Conservation (phyloP, 2,113 vertebrate species). For the Aegithalos caudatus region DNA sequence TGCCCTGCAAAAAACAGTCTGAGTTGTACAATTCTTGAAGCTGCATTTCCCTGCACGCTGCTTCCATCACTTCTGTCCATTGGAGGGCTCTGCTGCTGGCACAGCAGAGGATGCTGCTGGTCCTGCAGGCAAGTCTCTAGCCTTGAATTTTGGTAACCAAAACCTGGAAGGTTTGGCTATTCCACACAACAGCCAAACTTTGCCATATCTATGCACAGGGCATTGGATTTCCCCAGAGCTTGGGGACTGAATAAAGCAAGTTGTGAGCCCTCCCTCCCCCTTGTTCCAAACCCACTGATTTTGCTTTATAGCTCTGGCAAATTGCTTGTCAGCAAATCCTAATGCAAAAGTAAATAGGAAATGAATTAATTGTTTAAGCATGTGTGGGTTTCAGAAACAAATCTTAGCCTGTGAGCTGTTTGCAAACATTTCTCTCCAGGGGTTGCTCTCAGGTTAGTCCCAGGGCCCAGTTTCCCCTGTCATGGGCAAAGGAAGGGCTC, state of each 20-base stretch:
- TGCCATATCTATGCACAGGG: not conserved
- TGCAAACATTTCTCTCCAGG: not conserved
- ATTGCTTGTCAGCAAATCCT: conserved; percentile 4
- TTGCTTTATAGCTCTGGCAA: not conserved
- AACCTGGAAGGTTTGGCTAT: not conserved
- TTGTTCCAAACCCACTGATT: not conserved
- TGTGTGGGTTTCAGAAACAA: not conserved
- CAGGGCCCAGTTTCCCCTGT: not conserved
- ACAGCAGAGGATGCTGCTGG: not conserved
- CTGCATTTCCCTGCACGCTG: not conserved
- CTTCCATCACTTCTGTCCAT: not conserved
- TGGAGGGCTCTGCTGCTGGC: not conserved
- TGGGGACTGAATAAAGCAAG: not conserved
- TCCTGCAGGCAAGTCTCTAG: not conserved
- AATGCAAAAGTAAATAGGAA: not conserved
- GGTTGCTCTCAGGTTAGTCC: not conserved
- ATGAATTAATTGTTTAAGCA: conserved; percentile 12
- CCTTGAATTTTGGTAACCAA: not conserved
- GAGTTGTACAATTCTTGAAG: not conserved
- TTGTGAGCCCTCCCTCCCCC: not conserved
- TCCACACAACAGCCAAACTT: not conserved
- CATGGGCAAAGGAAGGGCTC: not conserved
- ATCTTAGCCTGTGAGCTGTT: not conserved
- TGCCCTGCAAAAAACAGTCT: not conserved
- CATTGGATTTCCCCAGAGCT: not conserved